Percentiles rank a stretch among this genome's conserved stretches.
Conservation (phyloP, 2,113 vertebrate species). For the Pseudorasbora parva region DNA sequence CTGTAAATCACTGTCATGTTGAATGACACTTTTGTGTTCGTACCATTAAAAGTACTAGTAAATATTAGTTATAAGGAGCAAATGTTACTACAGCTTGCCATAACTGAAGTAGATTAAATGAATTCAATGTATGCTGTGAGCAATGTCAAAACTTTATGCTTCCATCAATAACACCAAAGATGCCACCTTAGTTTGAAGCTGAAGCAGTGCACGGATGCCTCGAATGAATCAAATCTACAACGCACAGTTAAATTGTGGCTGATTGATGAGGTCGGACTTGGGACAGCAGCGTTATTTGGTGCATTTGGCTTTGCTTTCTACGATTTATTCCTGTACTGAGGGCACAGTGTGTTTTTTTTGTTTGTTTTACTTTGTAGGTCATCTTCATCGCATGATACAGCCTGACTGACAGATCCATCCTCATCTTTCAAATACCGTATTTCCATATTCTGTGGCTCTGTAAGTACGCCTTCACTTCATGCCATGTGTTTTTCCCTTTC, state of each 20-base stretch:
- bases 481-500: slow-evolving; percentile 43
- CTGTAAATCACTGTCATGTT: background rate
- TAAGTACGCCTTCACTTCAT: slow-evolving; percentile 85
- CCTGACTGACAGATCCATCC: slow-evolving; percentile 87
- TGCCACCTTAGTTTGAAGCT: slow-evolving; percentile 59
- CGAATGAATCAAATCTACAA: slow-evolving; percentile 38
- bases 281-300: slow-evolving; percentile 40
- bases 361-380: slow-evolving; percentile 89
- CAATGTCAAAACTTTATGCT: slow-evolving; percentile 57
- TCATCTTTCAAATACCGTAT: slow-evolving; percentile 82
- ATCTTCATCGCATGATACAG: slow-evolving; percentile 94
- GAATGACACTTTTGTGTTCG: background rate
- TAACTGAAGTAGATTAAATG: background rate
- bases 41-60: background rate
- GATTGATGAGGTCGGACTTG: slow-evolving; percentile 5
- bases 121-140: background rate
- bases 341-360: slow-evolving; percentile 86
- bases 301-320: slow-evolving; percentile 58
- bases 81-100: background rate
- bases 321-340: slow-evolving; percentile 77
- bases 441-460: slow-evolving; percentile 87
- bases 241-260: slow-evolving; percentile 45
- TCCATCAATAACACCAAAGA: slow-evolving; percentile 60
- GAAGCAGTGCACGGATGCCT: slow-evolving; percentile 37
- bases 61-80: background rate